Conservation (phyloP, 2,797 vertebrate genomes). For the Mormyrus hasselquistii region DNA sequence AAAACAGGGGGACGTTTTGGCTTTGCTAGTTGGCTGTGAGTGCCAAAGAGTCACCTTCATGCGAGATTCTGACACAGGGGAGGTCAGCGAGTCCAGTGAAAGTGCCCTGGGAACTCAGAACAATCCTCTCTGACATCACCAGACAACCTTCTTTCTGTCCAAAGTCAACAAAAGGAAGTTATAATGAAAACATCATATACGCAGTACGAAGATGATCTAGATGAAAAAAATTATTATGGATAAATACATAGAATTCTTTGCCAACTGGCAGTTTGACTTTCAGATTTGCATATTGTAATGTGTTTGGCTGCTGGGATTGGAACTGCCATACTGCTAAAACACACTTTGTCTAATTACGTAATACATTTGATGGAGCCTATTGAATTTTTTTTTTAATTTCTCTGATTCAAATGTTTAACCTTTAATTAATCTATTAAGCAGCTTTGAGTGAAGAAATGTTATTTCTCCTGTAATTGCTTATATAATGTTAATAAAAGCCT, state of each 20-base stretch:
- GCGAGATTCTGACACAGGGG: conserved; percentile 2
- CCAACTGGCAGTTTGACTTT: background rate
- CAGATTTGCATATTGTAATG: background rate
- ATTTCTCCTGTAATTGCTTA: background rate
- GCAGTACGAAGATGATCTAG: background rate
- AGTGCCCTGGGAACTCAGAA: conserved; percentile 18
- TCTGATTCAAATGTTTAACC: background rate
- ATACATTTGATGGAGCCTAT: background rate
- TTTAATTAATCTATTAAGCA: background rate
- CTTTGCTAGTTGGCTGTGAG: conserved; percentile 6
- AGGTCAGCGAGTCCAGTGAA: conserved; percentile 17
- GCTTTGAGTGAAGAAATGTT: background rate
- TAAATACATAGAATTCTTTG: background rate
- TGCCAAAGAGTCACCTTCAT: background rate
- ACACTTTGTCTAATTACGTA: background rate
- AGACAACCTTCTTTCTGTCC: conserved; percentile 14
- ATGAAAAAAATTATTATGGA: conserved; percentile 1
- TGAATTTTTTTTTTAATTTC: background rate
- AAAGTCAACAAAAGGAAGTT: conserved; percentile 14
- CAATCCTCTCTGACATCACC: conserved; percentile 18
- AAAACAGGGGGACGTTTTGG: conserved; percentile 3
- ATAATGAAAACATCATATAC: conserved; percentile 22
- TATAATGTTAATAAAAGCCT: background rate
- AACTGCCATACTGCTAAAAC: background rate
- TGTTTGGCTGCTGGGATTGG: background rate